Percentiles rank a stretch among this genome's conserved stretches.
These are phyloP conservation scores for Zaprionus taronus DNA, from an alignment of 1,140 invertebrate species.

Conservation along the genomic window DNA sequence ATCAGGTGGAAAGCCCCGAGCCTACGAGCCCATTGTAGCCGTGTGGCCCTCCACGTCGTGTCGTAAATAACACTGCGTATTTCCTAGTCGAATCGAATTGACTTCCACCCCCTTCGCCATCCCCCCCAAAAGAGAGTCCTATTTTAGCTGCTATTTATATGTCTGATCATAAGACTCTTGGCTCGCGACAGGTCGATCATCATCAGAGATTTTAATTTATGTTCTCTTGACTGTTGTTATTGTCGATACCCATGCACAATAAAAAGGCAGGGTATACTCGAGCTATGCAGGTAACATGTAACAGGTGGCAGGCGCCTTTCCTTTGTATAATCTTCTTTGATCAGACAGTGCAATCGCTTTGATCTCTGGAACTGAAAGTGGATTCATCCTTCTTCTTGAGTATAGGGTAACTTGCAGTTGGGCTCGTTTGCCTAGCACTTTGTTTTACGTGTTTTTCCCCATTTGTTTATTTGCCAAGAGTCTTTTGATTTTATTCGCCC, in stretches of 20 bases:
- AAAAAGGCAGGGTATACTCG: background rate
- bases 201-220: constrained; percentile 33
- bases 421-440: background rate
- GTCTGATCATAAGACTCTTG: constrained; percentile 22
- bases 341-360: background rate
- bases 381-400: background rate
- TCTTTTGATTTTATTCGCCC: constrained; percentile 32
- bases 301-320: background rate
- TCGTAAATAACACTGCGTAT: background rate
- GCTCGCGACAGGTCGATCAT: constrained; percentile 29
- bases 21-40: constrained; percentile 22
- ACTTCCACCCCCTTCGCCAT: background rate
- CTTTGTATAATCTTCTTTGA: background rate
- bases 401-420: background rate
- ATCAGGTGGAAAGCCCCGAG: constrained; percentile 49
- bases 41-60: constrained; percentile 9
- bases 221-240: constrained; percentile 7
- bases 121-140: no score
- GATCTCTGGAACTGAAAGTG: background rate
- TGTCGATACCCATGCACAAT: background rate
- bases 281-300: background rate
- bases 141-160: constrained; percentile 27
- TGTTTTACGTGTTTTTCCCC: background rate
- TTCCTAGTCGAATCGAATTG: background rate
- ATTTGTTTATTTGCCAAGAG: constrained; percentile 49